These are phyloP conservation scores for Cantharis rufa DNA, from an alignment of 2,888 invertebrate species.

Conservation along the genomic window DNA sequence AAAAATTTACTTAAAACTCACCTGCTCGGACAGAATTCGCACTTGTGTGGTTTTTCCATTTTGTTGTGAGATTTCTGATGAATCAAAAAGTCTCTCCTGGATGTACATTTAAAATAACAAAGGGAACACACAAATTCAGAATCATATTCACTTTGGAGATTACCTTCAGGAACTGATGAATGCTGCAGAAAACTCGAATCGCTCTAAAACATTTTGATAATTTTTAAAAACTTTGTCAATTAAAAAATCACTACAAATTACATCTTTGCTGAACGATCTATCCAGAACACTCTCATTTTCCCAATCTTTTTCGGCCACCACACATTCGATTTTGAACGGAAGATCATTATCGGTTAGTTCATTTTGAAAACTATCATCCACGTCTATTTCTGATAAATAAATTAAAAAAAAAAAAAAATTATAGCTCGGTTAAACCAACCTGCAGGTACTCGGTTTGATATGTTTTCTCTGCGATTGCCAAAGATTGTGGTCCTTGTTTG, in stretches of 20 bases:
- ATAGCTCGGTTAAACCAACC: background rate
- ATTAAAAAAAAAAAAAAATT: background rate
- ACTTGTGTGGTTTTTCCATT: constrained; percentile 36
- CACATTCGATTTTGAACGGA: constrained; percentile 14
- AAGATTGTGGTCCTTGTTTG: background rate
- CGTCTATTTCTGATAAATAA: background rate
- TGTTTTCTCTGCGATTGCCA: background rate
- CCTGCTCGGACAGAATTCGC: constrained; percentile 48
- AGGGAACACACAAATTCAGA: constrained; percentile 15
- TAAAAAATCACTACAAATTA: background rate
- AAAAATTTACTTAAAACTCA: constrained; percentile 22
- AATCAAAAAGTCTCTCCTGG: constrained; percentile 21
- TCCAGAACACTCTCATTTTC: constrained; percentile 11
- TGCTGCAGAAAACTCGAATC: background rate
- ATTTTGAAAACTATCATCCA: background rate
- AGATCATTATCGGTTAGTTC: background rate
- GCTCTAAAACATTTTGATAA: background rate
- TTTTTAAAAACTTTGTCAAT: background rate
- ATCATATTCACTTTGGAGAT: constrained; percentile 1
- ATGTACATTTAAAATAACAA: constrained; percentile 21
- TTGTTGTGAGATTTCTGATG: constrained; percentile 22
- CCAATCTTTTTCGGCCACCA: constrained; percentile 13
- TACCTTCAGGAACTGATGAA: background rate
- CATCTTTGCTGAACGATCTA: constrained; percentile 15
- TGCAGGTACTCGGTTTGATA: background rate